Percentiles rank a stretch among this genome's conserved stretches.
Evolutionary conservation across 2,888 invertebrate genomes (phyloP).

Genomic region (Drosophila quinaria): DNA sequence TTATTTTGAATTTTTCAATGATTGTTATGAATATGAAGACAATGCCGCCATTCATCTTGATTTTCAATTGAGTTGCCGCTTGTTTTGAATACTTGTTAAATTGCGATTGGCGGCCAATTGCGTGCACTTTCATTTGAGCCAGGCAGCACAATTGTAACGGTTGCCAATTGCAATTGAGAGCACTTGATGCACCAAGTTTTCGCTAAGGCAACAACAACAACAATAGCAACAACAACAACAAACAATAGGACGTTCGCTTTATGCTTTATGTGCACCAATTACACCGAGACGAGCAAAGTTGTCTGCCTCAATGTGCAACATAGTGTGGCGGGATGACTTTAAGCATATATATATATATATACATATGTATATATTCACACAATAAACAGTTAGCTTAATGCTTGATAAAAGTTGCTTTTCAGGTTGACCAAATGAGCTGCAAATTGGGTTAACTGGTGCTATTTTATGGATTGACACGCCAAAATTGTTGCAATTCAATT

Average conservation of each 20-base stretch:
- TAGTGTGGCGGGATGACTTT: conserved; percentile 45
- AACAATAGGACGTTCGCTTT: conserved; percentile 42
- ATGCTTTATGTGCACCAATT: conserved; percentile 69
- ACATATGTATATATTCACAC: too few relatives aligned
- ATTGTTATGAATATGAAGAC: conserved; percentile 43
- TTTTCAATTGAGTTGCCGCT: conserved; percentile 58
- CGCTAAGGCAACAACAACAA: conserved; percentile 29
- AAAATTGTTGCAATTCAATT: conserved; percentile 5
- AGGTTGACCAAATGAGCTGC: conserved; percentile 37
- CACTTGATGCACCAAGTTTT: conserved; percentile 67
- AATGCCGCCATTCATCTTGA: conserved; percentile 60
- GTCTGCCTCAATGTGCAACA: conserved; percentile 74
- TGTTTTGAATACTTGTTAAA: conserved; percentile 64
- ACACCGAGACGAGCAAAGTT: conserved; percentile 27
- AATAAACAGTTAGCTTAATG: conserved; percentile 28
- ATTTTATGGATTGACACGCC: conserved; percentile 33
- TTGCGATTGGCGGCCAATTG: conserved; percentile 63
- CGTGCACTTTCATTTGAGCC: conserved; percentile 71
- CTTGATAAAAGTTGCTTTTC: conserved; percentile 66
- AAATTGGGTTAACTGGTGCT: conserved; percentile 66
- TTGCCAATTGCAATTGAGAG: conserved; percentile 59
- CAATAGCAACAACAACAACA: neutral
- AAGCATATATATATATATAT: conserved; percentile 24
- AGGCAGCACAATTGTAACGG: conserved; percentile 23
- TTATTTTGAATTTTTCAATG: conserved; percentile 9